Evolutionary conservation across 2,888 invertebrate genomes (phyloP).

Genomic region (Ypsolopha scabrella): DNA sequence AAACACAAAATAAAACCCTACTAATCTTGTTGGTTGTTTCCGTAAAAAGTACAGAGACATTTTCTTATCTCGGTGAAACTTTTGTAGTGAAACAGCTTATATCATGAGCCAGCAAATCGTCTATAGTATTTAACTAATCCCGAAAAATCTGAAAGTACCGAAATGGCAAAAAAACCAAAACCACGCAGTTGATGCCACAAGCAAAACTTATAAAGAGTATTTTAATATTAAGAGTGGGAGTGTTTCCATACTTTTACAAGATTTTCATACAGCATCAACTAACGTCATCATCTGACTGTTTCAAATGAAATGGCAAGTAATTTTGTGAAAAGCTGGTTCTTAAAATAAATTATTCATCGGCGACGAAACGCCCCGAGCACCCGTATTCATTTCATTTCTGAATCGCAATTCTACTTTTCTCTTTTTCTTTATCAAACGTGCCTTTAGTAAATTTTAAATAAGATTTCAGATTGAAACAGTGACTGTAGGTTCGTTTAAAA

Average conservation of each 20-base stretch:
- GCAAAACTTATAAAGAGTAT: no score
- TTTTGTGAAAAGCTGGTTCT: conserved; percentile 62
- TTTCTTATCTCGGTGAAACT: no score
- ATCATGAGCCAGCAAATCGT: no score
- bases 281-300: conserved; percentile 38
- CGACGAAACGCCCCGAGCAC: conserved; percentile 63
- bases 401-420: conserved; percentile 62
- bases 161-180: no score
- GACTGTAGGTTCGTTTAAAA: conserved; percentile 2
- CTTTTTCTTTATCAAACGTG: conserved; percentile 54
- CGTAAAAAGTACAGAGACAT: no score
- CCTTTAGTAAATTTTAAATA: conserved; percentile 65
- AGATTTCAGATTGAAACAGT: conserved; percentile 49
- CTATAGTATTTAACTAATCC: no score
- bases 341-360: conserved; percentile 68
- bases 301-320: conserved; percentile 62
- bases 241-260: neutral
- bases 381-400: conserved; percentile 69
- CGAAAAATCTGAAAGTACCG: no score
- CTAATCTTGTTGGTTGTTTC: no score
- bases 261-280: neutral
- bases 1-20: no score
- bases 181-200: neutral
- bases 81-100: no score
- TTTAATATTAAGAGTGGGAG: no score